Evolutionary conservation across 2,113 vertebrate species (phyloP).

Genomic region (Engraulis encrasicolus): DNA sequence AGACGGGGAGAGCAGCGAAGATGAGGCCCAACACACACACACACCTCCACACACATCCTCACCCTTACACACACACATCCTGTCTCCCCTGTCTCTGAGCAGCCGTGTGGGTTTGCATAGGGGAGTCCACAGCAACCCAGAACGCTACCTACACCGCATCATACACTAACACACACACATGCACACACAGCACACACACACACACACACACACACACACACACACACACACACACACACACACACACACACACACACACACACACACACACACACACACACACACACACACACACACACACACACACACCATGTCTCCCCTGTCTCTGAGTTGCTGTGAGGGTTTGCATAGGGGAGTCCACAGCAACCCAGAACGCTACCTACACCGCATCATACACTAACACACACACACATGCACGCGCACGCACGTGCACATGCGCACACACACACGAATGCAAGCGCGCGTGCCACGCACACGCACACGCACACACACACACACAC

Average conservation of each 20-base stretch:
- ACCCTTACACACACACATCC: background rate
- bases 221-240: background rate
- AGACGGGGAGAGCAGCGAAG: background rate
- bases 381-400: background rate
- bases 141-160: background rate
- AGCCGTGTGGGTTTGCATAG: background rate
- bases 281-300: background rate
- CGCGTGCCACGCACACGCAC: too few relatives aligned
- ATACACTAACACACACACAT: constrained; percentile 1
- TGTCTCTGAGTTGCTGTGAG: background rate
- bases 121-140: background rate
- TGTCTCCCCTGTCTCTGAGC: background rate
- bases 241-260: background rate
- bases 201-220: background rate
- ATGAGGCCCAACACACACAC: background rate
- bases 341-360: background rate
- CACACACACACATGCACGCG: background rate
- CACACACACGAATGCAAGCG: too few relatives aligned
- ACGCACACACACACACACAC: too few relatives aligned
- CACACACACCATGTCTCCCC: background rate
- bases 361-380: background rate
- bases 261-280: background rate
- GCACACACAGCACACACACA: background rate
- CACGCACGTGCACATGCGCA: background rate
- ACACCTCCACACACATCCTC: too few relatives aligned